phyloP scores from a whole-genome alignment of 2,797 vertebrate genomes.

The Coracias cyanogaster region DNA sequence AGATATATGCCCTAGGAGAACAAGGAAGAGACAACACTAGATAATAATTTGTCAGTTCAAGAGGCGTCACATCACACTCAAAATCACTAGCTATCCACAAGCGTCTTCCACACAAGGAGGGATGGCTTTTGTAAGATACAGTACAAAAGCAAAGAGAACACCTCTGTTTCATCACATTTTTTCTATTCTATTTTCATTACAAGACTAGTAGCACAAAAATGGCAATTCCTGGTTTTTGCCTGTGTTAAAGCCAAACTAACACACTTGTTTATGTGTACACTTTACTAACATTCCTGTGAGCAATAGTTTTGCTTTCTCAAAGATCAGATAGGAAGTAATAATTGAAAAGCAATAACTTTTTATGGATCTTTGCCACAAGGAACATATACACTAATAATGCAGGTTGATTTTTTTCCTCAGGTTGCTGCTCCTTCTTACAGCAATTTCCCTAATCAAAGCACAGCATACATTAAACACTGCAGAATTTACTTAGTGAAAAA shows the following conservation, averaged over 20 bases:
- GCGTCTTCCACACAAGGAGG: background rate
- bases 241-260: background rate
- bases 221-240: background rate
- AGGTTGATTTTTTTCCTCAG: background rate
- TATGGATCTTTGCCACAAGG: background rate
- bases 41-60: background rate
- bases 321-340: background rate
- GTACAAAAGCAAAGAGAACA: background rate
- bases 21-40: background rate
- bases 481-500: constrained; percentile 1
- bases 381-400: background rate
- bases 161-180: background rate
- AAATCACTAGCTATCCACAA: background rate
- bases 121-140: background rate
- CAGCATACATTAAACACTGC: background rate
- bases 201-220: background rate
- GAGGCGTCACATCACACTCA: background rate
- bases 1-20: background rate
- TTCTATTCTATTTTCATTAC: background rate
- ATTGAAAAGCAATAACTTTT: constrained; percentile 34
- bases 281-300: background rate
- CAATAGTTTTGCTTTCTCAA: constrained; percentile 8
- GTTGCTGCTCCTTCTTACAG: background rate
- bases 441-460: constrained; percentile 35
- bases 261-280: background rate